Base-by-base conservation (phyloP, 2,888 invertebrate genomes). In the Pherbina coryleti region DNA sequence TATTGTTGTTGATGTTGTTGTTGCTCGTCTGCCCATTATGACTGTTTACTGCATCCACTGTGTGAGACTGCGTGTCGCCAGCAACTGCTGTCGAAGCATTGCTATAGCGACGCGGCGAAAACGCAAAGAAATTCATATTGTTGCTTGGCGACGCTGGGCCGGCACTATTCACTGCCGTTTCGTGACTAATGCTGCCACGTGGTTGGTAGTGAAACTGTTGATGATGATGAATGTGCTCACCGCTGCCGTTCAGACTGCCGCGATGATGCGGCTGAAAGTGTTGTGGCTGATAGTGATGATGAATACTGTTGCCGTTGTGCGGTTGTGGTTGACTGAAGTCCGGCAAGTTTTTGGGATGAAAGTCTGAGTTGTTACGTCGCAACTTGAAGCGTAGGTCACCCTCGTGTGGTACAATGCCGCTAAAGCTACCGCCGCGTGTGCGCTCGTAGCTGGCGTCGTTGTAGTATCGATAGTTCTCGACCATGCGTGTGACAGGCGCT, bases 391-490 rank as follows among this genome's bases (percentile, higher is more conserved):
- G 88, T 53, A 88, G 80, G 81, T 89, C 89, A 89, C 85, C 83
- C 88, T 89, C 85, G 25, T 84, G 84, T 89, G 88, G 84, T 88
- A 90, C 86, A 90, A 89, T 79, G 89, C 90, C 84, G 89, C 86
- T 86, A 80, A 88, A 88, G 82, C 87, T 88, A 70, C 90, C 90
- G 19, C 90, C 89, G 2, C 90, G 89, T 14, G 87, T 87, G 9
- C 90, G 84, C 80, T 90, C 90, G 53, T 86, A 88, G 77, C 83
- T 88, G 76, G 85, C 84, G 9, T 90, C 90, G 62, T 92, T 93
- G 80, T 85, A 89, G 82, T 85, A 87, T 82, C 93, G 93, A 86
- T 92, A 92, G 83, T 92, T 93, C 87, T 93, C 93, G 79, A 91
- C 91, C 83, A 91, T 89, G 64, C 92, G 92, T 62, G 92, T 91